These are phyloP conservation scores for Bovichtus diacanthus DNA, from an alignment of 2,797 vertebrate genomes.

Conservation along the genomic window DNA sequence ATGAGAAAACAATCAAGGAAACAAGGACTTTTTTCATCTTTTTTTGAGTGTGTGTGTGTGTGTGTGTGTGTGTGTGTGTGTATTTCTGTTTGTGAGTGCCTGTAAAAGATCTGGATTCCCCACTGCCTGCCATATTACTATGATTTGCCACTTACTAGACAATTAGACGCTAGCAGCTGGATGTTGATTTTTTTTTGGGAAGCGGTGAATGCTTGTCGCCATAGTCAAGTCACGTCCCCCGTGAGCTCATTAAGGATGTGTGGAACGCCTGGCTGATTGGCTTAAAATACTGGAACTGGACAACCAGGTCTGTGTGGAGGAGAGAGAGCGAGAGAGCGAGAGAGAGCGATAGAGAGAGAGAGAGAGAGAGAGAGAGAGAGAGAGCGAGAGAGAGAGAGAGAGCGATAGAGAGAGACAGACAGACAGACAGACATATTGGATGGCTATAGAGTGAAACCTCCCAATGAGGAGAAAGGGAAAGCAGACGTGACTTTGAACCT, in stretches of 20 bases:
- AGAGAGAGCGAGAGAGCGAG: constrained; percentile 1
- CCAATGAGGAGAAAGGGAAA: neutral
- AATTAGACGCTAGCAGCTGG: constrained; percentile 80
- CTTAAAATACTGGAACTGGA: constrained; percentile 60
- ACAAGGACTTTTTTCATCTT: neutral
- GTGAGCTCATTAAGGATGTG: constrained; percentile 75
- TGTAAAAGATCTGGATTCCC: constrained; percentile 50
- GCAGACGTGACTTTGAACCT: constrained; percentile 19
- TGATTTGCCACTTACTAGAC: constrained; percentile 76
- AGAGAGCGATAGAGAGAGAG: neutral
- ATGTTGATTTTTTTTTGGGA: constrained; percentile 75
- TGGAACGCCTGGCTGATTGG: constrained; percentile 70
- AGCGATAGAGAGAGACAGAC: too few species aligned
- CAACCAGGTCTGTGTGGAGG: constrained; percentile 45
- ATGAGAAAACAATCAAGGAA: constrained; percentile 23
- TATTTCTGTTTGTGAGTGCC: constrained; percentile 6
- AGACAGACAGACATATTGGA: too few species aligned
- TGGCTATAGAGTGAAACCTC: constrained; percentile 22
- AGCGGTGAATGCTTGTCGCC: constrained; percentile 51
- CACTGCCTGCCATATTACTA: constrained; percentile 64
- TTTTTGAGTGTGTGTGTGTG: neutral
- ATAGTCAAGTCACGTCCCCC: constrained; percentile 64
- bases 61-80: neutral
- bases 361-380: neutral
- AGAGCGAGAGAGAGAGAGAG: neutral